A percentile compares a stretch with the other conserved stretches of the same genome.
Evolutionary conservation across 1,140 invertebrate genomes (phyloP).

Genomic region (Solenopsis fugax): DNA sequence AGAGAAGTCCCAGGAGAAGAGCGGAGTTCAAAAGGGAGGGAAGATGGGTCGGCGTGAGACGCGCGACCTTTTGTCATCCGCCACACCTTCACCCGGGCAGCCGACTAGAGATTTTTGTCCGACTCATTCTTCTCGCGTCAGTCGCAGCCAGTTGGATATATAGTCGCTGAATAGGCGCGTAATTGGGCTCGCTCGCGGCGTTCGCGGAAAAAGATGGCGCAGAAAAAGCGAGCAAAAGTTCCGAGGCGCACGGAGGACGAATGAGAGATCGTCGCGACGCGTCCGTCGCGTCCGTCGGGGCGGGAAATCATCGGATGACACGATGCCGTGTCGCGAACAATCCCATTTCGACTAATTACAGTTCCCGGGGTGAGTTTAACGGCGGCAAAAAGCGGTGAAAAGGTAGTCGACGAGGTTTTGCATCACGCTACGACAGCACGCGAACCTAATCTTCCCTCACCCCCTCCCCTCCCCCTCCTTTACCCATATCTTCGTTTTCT

Average conservation of each 20-base stretch:
- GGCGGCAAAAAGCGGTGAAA: slow-evolving; percentile 50
- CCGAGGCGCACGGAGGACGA: background rate
- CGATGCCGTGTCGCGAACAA: slow-evolving; percentile 72
- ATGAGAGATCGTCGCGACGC: background rate
- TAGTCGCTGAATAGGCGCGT: slow-evolving; percentile 25
- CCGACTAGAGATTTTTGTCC: slow-evolving; percentile 42
- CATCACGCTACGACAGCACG: slow-evolving; percentile 77
- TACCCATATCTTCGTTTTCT: slow-evolving; percentile 25
- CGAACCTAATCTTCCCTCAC: slow-evolving; percentile 75
- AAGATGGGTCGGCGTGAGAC: slow-evolving; percentile 7
- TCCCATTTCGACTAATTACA: slow-evolving; percentile 80
- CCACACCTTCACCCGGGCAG: slow-evolving; percentile 18
- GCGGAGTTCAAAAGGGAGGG: slow-evolving; percentile 9
- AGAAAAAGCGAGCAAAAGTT: slow-evolving; percentile 46
- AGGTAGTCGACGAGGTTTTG: slow-evolving; percentile 67
- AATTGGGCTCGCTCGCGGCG: slow-evolving; percentile 52
- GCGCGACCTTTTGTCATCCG: slow-evolving; percentile 65
- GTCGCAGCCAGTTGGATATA: slow-evolving; percentile 15
- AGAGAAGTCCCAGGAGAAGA: background rate
- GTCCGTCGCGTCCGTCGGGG: background rate
- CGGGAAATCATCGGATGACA: slow-evolving; percentile 21
- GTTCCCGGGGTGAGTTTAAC: slow-evolving; percentile 69
- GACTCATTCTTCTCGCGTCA: slow-evolving; percentile 24
- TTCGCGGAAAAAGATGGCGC: slow-evolving; percentile 41
- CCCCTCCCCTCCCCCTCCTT: too few species aligned